A percentile compares a stretch with the other conserved stretches of the same genome.
These are phyloP conservation scores for Palaemon carinicauda DNA, from an alignment of 1,140 invertebrate genomes.

Conservation along the genomic window DNA sequence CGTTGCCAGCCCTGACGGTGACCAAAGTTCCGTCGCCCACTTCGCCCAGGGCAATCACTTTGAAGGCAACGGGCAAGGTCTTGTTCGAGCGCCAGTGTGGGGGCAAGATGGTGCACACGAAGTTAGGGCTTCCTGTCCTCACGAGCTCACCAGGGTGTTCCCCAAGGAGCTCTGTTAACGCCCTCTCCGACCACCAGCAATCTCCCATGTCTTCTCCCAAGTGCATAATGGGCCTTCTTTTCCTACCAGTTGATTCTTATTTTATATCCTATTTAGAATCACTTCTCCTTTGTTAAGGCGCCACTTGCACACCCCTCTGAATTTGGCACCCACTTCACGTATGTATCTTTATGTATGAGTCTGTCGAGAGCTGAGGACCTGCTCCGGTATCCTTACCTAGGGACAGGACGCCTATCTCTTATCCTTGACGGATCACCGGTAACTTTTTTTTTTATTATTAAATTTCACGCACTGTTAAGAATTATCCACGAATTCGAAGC, in stretches of 20 bases:
- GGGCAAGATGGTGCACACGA: conserved; percentile 91
- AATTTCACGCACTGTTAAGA: too few species aligned
- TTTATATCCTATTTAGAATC: background rate
- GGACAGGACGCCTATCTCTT: too few species aligned
- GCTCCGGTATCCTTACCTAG: too few species aligned
- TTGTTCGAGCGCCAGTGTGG: conserved; percentile 98
- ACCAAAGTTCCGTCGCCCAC: conserved; percentile 45
- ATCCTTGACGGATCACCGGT: too few species aligned
- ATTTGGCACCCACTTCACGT: too few species aligned
- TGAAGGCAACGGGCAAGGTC: conserved; percentile 67
- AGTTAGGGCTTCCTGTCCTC: conserved; percentile 90
- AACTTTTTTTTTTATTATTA: too few species aligned
- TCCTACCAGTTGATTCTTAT: too few species aligned
- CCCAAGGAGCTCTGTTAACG: conserved; percentile 47
- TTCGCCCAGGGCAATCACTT: conserved; percentile 45
- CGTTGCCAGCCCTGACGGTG: conserved; percentile 46
- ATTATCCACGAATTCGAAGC: too few species aligned
- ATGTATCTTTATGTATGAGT: too few species aligned
- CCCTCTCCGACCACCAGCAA: conserved; percentile 49
- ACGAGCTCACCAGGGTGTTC: conserved; percentile 93
- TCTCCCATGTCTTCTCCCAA: conserved; percentile 49
- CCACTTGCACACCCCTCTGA: background rate
- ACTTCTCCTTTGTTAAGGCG: background rate
- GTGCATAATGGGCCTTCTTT: conserved; percentile 34
- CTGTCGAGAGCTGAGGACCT: too few species aligned